Percentiles rank a stretch among this genome's conserved stretches.
These are phyloP conservation scores for Crypturellus tataupa DNA, from an alignment of 2,797 vertebrate genomes.

Conservation along the genomic window DNA sequence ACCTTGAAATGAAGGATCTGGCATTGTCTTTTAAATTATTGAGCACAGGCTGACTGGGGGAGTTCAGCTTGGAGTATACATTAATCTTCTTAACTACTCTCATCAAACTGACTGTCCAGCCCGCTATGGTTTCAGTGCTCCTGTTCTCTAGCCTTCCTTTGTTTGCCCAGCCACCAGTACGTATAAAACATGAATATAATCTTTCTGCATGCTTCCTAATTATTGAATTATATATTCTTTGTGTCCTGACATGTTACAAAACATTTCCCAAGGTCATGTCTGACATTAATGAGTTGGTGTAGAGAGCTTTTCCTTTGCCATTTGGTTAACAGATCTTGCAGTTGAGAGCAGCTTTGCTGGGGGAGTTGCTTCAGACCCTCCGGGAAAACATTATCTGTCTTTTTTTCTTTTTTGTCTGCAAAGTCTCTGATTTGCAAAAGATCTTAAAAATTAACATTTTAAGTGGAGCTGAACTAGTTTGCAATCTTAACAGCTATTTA, in stretches of 20 bases:
- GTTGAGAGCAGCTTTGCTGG: slow-evolving; percentile 14
- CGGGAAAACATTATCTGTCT: background rate
- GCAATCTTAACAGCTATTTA: slow-evolving; percentile 36
- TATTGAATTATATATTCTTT: slow-evolving; percentile 33
- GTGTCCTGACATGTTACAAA: slow-evolving; percentile 5
- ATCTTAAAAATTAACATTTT: slow-evolving; percentile 53
- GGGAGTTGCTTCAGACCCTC: background rate
- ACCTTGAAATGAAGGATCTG: slow-evolving; percentile 75
- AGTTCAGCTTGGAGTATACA: slow-evolving; percentile 34
- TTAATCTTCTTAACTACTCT: slow-evolving; percentile 69
- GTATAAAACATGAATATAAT: background rate
- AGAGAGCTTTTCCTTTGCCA: slow-evolving; percentile 25
- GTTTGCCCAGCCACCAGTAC: background rate
- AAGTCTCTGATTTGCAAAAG: slow-evolving; percentile 33
- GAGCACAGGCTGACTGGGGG: background rate
- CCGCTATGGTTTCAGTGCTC: background rate
- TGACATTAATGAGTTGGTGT: slow-evolving; percentile 35
- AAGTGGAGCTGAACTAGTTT: slow-evolving; percentile 45
- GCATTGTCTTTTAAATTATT: slow-evolving; percentile 75
- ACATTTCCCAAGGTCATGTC: slow-evolving; percentile 33
- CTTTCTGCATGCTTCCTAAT: slow-evolving; percentile 26
- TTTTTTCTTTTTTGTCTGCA: background rate
- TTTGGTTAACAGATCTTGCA: slow-evolving; percentile 22
- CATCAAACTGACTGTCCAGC: slow-evolving; percentile 59
- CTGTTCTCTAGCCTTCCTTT: slow-evolving; percentile 2